Evolutionary conservation across 2,888 invertebrate species (phyloP), one percentile per base, ranked within the genome.

Genomic region (Molorchus minor): DNA sequence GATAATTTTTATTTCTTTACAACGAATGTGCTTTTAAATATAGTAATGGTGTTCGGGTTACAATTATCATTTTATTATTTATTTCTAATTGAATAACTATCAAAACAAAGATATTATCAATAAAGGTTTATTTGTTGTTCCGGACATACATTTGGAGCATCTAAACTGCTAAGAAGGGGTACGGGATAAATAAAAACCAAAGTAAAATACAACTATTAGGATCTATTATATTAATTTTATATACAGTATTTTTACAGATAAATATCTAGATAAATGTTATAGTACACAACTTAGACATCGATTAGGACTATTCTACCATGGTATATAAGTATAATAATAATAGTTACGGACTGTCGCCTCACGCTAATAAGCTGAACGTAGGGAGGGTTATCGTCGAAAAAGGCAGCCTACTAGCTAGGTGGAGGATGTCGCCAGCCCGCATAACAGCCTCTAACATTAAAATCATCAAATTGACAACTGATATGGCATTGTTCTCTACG

Each of bases 391-490:
- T 59, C 46, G 58, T 60, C 63, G 59, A 56, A n/a, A n/a, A n/a
- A n/a, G 62, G 62, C 61, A 54, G 54, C 41, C 56, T 38, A 46
- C 47, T 40, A 40, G 38, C 45, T 38, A 56, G 38, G 15, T n/a
- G 56, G 56, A 21, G 47, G 13, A 5, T 21, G 58, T 53, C 58
- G 69, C 64, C 74, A 73, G 74, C 68, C 76, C 77, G 75, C 71
- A 77, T 77, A 79, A 79, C 79, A 79, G 79, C 77, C 78, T 79
- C 76, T 77, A 78, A 70, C 72, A 76, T 75, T 73, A 74, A 25
- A 74, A 73, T 72, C 71, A 73, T 75, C 67, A 79, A 79, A 79
- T 79, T 79, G 78, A 79, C 78, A 77, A 78, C 76, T 76, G 77
- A 78, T 77, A 78, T 78, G 78, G 78, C 77, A 75, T 33, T 75